Evolutionary conservation across 2,888 invertebrate genomes (phyloP).

Genomic region (Pseudococcus longispinus): DNA sequence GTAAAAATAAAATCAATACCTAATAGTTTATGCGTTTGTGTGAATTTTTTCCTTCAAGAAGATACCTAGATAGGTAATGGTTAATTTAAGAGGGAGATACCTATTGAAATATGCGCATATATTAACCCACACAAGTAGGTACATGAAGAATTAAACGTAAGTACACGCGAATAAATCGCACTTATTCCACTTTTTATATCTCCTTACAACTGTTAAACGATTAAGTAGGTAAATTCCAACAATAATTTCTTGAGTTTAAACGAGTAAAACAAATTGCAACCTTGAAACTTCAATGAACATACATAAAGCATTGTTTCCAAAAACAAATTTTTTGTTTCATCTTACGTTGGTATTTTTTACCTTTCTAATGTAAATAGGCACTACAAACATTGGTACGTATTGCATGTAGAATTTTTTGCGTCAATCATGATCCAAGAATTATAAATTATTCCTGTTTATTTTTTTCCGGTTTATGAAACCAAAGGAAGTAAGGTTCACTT

Average conservation of each 20-base stretch:
- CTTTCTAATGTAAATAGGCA: not conserved
- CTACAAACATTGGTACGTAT: not conserved
- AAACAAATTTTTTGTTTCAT: not conserved
- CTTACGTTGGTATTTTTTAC: not conserved
- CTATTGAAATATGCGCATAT: too few species aligned
- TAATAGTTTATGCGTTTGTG: too few species aligned
- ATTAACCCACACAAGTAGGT: too few species aligned
- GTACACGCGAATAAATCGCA: too few species aligned
- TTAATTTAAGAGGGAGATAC: too few species aligned
- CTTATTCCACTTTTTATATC: too few species aligned
- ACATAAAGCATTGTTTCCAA: not conserved
- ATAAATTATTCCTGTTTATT: not conserved
- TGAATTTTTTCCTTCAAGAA: too few species aligned
- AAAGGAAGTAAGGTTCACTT: not conserved
- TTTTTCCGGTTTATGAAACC: constrained; percentile 7
- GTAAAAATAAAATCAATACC: too few species aligned
- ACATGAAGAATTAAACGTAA: too few species aligned
- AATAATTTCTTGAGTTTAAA: not conserved
- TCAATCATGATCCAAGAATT: not conserved
- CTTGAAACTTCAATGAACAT: not conserved
- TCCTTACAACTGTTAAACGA: too few species aligned
- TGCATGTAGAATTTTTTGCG: not conserved
- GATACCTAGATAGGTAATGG: too few species aligned
- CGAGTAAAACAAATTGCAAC: not conserved
- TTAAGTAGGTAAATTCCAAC: too few species aligned